Base-by-base conservation (phyloP, 2,888 invertebrate species). In the Nemotelus nigrinus region DNA sequence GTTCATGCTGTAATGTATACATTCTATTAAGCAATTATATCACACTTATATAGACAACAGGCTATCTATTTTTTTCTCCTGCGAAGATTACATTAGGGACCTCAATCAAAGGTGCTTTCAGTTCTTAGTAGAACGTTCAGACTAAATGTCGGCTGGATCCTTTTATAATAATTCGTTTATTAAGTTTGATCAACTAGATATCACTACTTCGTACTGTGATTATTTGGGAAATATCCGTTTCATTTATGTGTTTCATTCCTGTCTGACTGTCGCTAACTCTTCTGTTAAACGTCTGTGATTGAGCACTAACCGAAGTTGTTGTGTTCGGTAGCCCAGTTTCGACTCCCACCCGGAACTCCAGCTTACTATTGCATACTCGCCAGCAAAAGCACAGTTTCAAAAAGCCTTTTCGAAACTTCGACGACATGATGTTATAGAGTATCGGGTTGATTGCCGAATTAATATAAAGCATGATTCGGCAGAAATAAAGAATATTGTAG, bases 391-490 rank as follows among this genome's bases (percentile, higher is more conserved):
- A 93, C 0, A 94, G 89, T 83, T 90, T 90, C 77, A 92, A 89
- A 83, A 95, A 95, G 0, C 94, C 95, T 77, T 92, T 90, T 2
- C 96, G 91, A 84, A 97, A 97, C 87, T 96, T 96, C 2, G 95
- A 94, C 60, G 95, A 96, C 93, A 96, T 95, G 80, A 96, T 88
- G 85, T 96, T 96, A 85, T 97, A 97, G n/a, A 97, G 88, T 81
- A 96, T 93, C 0, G 96, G 96, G 87, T 97, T 96, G 81, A 96
- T 91, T 58, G 96, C 96, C 3, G 96, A 96, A 86, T 97, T 96
- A 80, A 96, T 89, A 84, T 96, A 96, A 75, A 95, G 88, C 93
- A 96, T 94, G 70, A 95, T 92, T 81, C 96, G 90, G 80, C 94
- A 93, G 85, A 96, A 94, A 85, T 94, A 95, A 50, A 96, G 87